Percentiles rank a stretch among this genome's conserved stretches.
phyloP scores from a whole-genome alignment of 2,113 vertebrate genomes.

The Capreolus pygargus region DNA sequence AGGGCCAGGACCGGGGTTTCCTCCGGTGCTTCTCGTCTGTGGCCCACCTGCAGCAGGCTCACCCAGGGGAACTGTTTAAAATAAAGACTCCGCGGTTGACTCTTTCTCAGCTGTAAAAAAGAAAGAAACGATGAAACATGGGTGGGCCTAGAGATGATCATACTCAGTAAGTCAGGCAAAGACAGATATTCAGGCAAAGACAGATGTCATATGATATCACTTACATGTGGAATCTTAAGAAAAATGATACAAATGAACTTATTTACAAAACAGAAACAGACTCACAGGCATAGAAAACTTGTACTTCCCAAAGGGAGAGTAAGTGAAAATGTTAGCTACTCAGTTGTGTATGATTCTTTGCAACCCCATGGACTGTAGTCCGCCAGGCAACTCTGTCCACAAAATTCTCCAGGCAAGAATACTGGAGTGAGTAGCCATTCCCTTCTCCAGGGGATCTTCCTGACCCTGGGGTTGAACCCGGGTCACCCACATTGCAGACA shows the following conservation, averaged over 20 bases:
- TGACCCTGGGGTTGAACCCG: background rate
- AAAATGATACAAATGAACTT: background rate
- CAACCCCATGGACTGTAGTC: background rate
- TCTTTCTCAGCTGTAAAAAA: background rate
- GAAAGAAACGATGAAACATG: background rate
- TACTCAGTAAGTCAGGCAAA: background rate
- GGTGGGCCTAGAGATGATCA: background rate
- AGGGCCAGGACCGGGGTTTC: background rate
- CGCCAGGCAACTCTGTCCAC: background rate
- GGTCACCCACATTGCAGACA: background rate
- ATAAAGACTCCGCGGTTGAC: background rate
- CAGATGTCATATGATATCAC: background rate
- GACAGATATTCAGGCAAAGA: background rate
- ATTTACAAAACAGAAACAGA: background rate
- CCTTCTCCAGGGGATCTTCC: background rate
- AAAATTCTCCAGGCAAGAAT: background rate
- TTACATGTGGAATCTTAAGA: background rate
- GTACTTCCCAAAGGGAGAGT: background rate
- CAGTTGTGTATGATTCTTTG: background rate
- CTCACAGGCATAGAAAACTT: background rate
- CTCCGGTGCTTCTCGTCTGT: background rate
- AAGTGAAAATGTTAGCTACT: background rate
- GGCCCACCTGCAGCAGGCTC: too few relatives aligned
- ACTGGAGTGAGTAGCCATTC: background rate
- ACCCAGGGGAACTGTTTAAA: background rate